Evolutionary conservation across 2,797 vertebrate species (phyloP).

Genomic region (Chelonia mydas): DNA sequence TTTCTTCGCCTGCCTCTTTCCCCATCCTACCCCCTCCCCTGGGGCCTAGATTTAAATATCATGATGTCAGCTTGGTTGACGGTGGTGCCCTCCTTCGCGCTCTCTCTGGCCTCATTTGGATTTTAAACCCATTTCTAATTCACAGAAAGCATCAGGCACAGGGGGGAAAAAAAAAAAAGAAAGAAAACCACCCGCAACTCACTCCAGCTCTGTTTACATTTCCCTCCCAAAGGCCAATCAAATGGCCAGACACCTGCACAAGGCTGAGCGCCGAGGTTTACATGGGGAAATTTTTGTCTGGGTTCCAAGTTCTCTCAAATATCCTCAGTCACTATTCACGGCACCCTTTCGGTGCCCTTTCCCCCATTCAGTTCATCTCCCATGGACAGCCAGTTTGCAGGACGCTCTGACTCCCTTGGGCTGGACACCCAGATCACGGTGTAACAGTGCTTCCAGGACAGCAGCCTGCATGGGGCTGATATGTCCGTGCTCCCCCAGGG

Average conservation of each 20-base stretch:
- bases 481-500: not conserved
- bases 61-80: not conserved
- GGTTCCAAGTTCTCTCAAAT: not conserved
- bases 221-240: not conserved
- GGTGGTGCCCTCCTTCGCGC: not conserved
- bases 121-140: not conserved
- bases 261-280: not conserved
- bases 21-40: not conserved
- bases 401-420: not conserved
- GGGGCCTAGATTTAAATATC: slow-evolving; percentile 14
- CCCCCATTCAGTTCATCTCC: not conserved
- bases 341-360: not conserved
- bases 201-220: not conserved
- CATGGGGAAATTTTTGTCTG: not conserved
- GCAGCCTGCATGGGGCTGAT: not conserved
- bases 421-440: not conserved
- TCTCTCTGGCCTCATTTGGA: not conserved
- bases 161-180: no score
- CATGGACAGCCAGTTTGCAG: not conserved
- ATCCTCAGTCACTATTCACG: not conserved
- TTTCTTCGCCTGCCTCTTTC: not conserved
- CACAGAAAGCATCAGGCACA: not conserved
- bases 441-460: not conserved
- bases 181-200: not conserved
- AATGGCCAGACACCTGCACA: slow-evolving; percentile 1